Base-by-base conservation (phyloP, 2,888 invertebrate species). In the Nemurella pictetii region DNA sequence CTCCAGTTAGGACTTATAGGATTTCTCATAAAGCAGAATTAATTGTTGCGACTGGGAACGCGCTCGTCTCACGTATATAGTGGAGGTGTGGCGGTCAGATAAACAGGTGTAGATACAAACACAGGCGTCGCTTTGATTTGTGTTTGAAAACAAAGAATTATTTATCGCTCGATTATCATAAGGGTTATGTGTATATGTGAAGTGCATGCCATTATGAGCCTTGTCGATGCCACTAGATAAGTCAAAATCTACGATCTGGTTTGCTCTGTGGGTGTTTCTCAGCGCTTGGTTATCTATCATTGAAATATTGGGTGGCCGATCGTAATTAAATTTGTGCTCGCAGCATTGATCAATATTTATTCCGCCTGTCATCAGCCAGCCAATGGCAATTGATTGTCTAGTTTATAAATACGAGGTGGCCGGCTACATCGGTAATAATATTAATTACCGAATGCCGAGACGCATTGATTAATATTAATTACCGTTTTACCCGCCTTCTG, bases 41-140 rank as follows among this genome's bases (percentile, higher is more conserved):
- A 55, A 55, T 55, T 55, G 55, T 12, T 55, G n/a, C n/a, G n/a
- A n/a, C n/a, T n/a, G 55, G 20, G 55, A 55, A 55, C 55, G 55
- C 55, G 9, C 55, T 55, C 55, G 20, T 55, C 55, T 55, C 55
- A 55, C 55, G 55, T 55, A 55, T 32, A 32, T 9, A 9, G 55
- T 20, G 55, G 3, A 12, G 55, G 5, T 55, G 55, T 55, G 55
- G 55, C 55, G 55, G 55, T 7, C 55, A 55, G 55, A 55, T 55
- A 32, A 84, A 84, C 80, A 84, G 84, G 84, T 85, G 85, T 84
- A 80, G 85, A 84, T 85, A 80, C 72, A 29, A 20, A 28, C 28
- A 36, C n/a, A 73, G 85, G 85, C 84, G 85, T 85, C 85, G 73
- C 26, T 32, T 85, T 85, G 85, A 85, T 85, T 85, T 85, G 85